Base-by-base conservation (phyloP, 2,113 vertebrate genomes). In the Hystrix cristata region DNA sequence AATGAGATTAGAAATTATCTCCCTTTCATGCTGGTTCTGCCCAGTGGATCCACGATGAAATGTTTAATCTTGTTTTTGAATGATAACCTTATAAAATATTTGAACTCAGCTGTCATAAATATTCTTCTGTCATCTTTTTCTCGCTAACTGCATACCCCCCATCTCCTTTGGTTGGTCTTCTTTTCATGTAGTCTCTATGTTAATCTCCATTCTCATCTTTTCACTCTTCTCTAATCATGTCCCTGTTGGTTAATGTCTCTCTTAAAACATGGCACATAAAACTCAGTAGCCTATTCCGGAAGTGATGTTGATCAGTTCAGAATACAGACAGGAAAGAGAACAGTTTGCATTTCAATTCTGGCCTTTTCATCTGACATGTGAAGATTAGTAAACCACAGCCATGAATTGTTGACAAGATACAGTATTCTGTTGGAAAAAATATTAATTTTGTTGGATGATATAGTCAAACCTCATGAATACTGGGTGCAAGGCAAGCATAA, bases 1-100 rank as follows among this genome's bases (percentile, higher is more conserved):
- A 96, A 55, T 85, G 64, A 90, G 51, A 93, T 80, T 25, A 60
- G 10, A 65, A 64, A 53, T 62, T 85, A 15, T 72, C 27, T 81
- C 31, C 14, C 46, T 87, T 92, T 87, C 62, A 60, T 67, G 55
- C 71, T 72, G 14, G 23, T 80, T 93, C 60, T 95, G 12, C 72
- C 31, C 31, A 53, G 0, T 76, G 53, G 6, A n/a, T 69, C 23
- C 74, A 51, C 85, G 79, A 48, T 16, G 53, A 85, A 85, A 59
- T 72, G 0, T 76, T 78, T 84, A 74, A 57, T 74, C 60, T 87
- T 71, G 0, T 89, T 96, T 85, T 71, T 21, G 19, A 91, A 53
- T 31, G 18, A 21, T 38, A 80, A 12, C 51, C 31, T 93, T 88
- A 29, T 27, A 84, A 55, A 57, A n/a, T 38, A 69, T 84, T 31